phyloP scores from a whole-genome alignment of 2,888 invertebrate species.

The Monoplex corrugatus region DNA sequence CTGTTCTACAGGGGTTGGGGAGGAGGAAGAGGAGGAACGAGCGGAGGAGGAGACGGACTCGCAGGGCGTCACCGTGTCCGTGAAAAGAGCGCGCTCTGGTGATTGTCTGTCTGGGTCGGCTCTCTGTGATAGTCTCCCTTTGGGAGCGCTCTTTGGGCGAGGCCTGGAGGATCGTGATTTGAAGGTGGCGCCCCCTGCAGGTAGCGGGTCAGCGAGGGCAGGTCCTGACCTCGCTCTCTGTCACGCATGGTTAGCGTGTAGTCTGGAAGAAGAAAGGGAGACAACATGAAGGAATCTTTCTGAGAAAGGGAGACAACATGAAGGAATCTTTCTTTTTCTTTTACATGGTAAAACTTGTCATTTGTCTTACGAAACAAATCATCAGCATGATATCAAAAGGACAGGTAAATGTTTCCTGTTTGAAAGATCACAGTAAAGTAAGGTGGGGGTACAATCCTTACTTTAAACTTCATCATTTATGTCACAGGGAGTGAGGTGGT shows the following conservation, averaged over 20 bases:
- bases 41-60: neutral
- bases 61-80: constrained; percentile 20
- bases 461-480: too few relatives aligned
- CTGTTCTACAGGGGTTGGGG: neutral
- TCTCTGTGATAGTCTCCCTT: neutral
- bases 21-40: neutral
- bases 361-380: too few relatives aligned
- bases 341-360: neutral
- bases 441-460: too few relatives aligned
- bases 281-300: neutral
- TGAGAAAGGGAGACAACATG: neutral
- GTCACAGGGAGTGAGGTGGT: too few relatives aligned
- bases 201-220: constrained; percentile 1
- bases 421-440: too few relatives aligned
- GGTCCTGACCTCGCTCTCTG: constrained; percentile 26
- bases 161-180: neutral
- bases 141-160: constrained; percentile 9
- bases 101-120: neutral
- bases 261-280: neutral
- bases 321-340: neutral
- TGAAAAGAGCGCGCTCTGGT: constrained; percentile 20
- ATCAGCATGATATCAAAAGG: too few relatives aligned
- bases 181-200: constrained; percentile 22
- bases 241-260: constrained; percentile 12
- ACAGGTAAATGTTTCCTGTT: too few relatives aligned